Percentiles rank a stretch among this genome's conserved stretches.
phyloP scores from a whole-genome alignment of 2,888 invertebrate genomes.

The Scelioninae gen. 2 region DNA sequence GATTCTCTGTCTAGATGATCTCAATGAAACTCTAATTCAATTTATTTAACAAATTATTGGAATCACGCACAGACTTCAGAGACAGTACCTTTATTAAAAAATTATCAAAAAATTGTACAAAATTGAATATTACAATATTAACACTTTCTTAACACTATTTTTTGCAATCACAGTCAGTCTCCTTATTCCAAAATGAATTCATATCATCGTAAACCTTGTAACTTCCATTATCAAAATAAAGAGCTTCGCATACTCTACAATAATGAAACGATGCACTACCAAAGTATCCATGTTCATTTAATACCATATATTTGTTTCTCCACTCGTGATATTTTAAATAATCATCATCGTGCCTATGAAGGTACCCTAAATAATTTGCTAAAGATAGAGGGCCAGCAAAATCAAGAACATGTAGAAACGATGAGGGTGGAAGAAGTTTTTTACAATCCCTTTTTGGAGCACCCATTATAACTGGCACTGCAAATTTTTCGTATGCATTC shows the following conservation, averaged over 20 bases:
- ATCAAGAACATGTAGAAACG: constrained; percentile 79
- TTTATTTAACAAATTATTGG: too few species aligned
- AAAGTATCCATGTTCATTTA: constrained; percentile 84
- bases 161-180: constrained; percentile 65
- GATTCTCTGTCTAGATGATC: too few species aligned
- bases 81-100: too few species aligned
- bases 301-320: constrained; percentile 78
- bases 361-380: constrained; percentile 76
- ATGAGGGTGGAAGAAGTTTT: constrained; percentile 79
- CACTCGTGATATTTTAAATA: constrained; percentile 78
- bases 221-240: constrained; percentile 78
- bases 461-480: constrained; percentile 83
- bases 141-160: neutral
- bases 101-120: too few species aligned
- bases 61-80: too few species aligned
- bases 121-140: too few species aligned
- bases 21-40: too few species aligned
- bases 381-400: constrained; percentile 77
- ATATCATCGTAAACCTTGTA: constrained; percentile 74
- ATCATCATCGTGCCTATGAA: constrained; percentile 75
- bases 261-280: constrained; percentile 79
- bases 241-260: constrained; percentile 82
- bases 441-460: constrained; percentile 75
- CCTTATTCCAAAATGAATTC: constrained; percentile 73
- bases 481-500: constrained; percentile 79